Evolutionary conservation across 1,140 invertebrate species (phyloP), one percentile per base, ranked within the genome.

Genomic region (Leguminivora glycinivorella): DNA sequence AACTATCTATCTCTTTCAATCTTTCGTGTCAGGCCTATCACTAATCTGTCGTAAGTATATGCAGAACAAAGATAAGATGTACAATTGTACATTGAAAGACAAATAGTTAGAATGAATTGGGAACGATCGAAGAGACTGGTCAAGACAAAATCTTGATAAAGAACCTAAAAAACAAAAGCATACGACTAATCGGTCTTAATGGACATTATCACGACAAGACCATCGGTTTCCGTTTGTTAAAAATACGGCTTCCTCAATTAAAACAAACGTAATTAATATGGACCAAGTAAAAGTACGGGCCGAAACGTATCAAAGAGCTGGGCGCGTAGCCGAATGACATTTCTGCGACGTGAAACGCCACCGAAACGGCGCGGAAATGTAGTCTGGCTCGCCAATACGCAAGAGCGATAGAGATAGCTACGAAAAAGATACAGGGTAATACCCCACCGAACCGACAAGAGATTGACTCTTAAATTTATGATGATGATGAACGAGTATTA

Each of bases 221-320:
- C 58, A 63, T 63, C 58, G 25, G 26, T 63, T 17, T 60, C 56
- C 56, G 56, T 60, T 26, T 25, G 25, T 29, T 63, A 31, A 63
- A 63, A 17, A 63, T 1, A 63, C 9, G 58, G 58, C 58, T 63
- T 63, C 58, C 58, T 14, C 58, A 34, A 63, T 63, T 63, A 63
- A 63, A 29, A 17, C 9, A 52, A 7, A 9, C 17, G 47, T 63
- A 72, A 70, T 77, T n/a, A n/a, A n/a, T n/a, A n/a, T n/a, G n/a
- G n/a, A n/a, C n/a, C n/a, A n/a, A n/a, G n/a, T n/a, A n/a, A n/a
- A n/a, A n/a, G n/a, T n/a, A n/a, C n/a, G n/a, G n/a, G n/a, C n/a
- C n/a, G n/a, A n/a, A n/a, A n/a, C n/a, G n/a, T n/a, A n/a, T n/a
- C n/a, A n/a, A n/a, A n/a, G n/a, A n/a, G n/a, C n/a, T n/a, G n/a